These are phyloP conservation scores for Mirounga angustirostris DNA, from an alignment of 2,113 vertebrate species.

Conservation along the genomic window DNA sequence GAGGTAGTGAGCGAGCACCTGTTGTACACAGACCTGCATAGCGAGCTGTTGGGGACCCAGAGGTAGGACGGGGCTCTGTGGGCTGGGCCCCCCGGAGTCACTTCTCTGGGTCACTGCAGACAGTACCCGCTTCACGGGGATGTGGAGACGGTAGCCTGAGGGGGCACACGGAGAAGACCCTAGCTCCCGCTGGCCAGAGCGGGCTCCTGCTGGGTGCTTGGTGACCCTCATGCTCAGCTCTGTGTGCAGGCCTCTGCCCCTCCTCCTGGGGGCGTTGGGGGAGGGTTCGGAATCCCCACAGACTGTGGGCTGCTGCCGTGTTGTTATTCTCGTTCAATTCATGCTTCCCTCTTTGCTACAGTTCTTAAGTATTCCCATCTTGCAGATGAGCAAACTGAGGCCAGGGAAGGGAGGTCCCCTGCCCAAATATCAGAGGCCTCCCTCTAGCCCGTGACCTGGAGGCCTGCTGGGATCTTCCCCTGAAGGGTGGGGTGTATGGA, in stretches of 20 bases:
- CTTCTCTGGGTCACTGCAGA: background rate
- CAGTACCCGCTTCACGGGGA: background rate
- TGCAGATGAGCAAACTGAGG: background rate
- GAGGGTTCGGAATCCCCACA: background rate
- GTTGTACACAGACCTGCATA: rapidly evolving
- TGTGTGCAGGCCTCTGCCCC: background rate
- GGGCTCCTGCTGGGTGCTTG: background rate
- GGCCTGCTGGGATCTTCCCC: background rate
- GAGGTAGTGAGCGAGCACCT: background rate
- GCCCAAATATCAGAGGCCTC: background rate
- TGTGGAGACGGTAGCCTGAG: rapidly evolving
- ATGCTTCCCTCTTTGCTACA: rapidly evolving
- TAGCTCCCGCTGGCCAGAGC: rapidly evolving
- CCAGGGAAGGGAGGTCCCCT: background rate
- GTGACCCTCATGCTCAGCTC: rapidly evolving
- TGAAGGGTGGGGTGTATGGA: background rate
- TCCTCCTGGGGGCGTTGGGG: background rate
- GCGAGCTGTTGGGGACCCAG: background rate
- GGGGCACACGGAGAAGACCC: background rate
- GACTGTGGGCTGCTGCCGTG: background rate
- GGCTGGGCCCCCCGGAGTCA: background rate
- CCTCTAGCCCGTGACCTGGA: background rate
- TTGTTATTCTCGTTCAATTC: rapidly evolving
- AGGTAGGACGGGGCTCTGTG: background rate
- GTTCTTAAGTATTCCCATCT: background rate